A percentile compares a stretch with the other conserved stretches of the same genome.
These are phyloP conservation scores for Asbolus verrucosus DNA, from an alignment of 1,140 invertebrate genomes.

Conservation along the genomic window DNA sequence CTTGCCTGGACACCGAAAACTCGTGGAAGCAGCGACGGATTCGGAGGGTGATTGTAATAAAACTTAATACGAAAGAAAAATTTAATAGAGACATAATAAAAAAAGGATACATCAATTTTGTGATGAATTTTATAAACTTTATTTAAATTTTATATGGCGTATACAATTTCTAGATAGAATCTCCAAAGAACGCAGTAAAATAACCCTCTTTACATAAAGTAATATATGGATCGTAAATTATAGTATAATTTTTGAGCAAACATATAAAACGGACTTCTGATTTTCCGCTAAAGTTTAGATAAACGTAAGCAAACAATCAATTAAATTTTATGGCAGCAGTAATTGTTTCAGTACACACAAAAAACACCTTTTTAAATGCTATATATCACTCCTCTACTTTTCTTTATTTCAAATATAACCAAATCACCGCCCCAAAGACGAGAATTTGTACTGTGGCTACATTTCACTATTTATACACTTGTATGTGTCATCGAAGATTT, in stretches of 20 bases:
- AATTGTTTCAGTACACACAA: slow-evolving; percentile 41
- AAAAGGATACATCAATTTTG: slow-evolving; percentile 6
- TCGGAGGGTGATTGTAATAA: slow-evolving; percentile 1
- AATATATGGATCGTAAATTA: slow-evolving; percentile 45
- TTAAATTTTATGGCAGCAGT: slow-evolving; percentile 40
- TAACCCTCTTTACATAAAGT: slow-evolving; percentile 38
- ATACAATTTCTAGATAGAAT: slow-evolving; percentile 7
- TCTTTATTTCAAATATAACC: slow-evolving; percentile 3
- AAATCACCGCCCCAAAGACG: no score
- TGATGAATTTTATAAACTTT: slow-evolving; percentile 30
- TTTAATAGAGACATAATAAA: slow-evolving; percentile 27
- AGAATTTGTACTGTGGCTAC: no score
- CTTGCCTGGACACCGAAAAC: no score
- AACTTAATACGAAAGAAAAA: slow-evolving; percentile 20
- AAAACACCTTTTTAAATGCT: slow-evolving; percentile 12
- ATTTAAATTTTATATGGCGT: slow-evolving; percentile 24
- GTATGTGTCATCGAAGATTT: no score
- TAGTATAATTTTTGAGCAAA: slow-evolving; percentile 41
- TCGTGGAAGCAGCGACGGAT: no score
- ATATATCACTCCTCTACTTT: slow-evolving; percentile 1
- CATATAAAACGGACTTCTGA: slow-evolving; percentile 45
- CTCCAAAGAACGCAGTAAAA: slow-evolving; percentile 5
- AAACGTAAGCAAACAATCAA: slow-evolving; percentile 43
- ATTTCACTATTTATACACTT: no score
- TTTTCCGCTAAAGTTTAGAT: slow-evolving; percentile 42